Conservation (phyloP, 2,113 vertebrate genomes). For the Thamnaconus septentrionalis region DNA sequence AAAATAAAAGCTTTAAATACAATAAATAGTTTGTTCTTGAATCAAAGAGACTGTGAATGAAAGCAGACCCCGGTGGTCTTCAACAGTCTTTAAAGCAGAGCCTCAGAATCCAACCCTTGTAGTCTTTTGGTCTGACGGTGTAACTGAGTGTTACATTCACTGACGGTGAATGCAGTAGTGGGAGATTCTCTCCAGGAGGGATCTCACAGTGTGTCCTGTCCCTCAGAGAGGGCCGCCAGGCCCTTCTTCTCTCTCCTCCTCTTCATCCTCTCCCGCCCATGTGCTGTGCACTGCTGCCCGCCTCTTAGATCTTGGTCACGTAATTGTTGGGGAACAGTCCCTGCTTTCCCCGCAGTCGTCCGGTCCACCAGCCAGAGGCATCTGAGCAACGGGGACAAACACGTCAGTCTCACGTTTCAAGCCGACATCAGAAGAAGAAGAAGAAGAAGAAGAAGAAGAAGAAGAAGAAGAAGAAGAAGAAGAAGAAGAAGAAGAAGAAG, state of each 20-base stretch:
- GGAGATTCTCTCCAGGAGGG: slow-evolving; percentile 18
- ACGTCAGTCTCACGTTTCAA: background rate
- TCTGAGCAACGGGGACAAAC: slow-evolving; percentile 71
- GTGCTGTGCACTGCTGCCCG: slow-evolving; percentile 11
- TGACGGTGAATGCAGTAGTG: slow-evolving; percentile 39
- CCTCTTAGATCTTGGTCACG: slow-evolving; percentile 87
- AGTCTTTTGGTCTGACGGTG: slow-evolving; percentile 34
- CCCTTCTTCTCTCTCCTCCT: slow-evolving; percentile 17
- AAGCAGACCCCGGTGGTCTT: slow-evolving; percentile 48
- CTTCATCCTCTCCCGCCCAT: background rate
- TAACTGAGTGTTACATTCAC: slow-evolving; percentile 44
- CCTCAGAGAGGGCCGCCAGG: slow-evolving; percentile 19
- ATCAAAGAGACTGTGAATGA: slow-evolving; percentile 60
- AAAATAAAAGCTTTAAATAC: slow-evolving; percentile 84
- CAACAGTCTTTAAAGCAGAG: slow-evolving; percentile 52
- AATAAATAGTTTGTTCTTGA: slow-evolving; percentile 95
- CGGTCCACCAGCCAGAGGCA: slow-evolving; percentile 96
- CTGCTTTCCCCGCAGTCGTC: slow-evolving; percentile 93
- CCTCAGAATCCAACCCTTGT: slow-evolving; percentile 33
- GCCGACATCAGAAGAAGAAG: background rate
- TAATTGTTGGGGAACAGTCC: slow-evolving; percentile 99
- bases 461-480: too few species aligned
- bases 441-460: background rate
- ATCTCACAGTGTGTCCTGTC: background rate
- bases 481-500: background rate